Percentiles rank a stretch among this genome's conserved stretches.
Conservation (phyloP, 2,888 invertebrate species). For the Ferdinandea cuprea region DNA sequence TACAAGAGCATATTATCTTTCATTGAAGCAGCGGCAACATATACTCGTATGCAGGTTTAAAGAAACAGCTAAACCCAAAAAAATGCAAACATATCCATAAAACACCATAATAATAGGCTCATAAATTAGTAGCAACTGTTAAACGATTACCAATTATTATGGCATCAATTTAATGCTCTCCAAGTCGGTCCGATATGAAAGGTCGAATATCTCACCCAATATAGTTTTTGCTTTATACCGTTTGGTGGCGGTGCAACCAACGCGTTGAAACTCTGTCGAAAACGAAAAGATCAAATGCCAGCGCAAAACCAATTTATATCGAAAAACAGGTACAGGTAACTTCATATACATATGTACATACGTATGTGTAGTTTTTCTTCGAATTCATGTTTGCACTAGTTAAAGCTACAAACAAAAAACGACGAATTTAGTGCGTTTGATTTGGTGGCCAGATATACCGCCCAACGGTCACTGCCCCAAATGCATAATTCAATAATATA, state of each 20-base stretch:
- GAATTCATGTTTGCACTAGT: not conserved
- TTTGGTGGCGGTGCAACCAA: conserved; percentile 23
- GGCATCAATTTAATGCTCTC: not conserved
- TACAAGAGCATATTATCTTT: not conserved
- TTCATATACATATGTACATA: too few species aligned
- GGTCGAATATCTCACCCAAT: conserved; percentile 4
- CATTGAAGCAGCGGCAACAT: not conserved
- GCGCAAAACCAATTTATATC: conserved; percentile 20
- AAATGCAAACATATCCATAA: not conserved
- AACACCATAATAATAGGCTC: conserved; percentile 3
- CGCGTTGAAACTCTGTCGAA: not conserved
- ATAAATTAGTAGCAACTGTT: conserved; percentile 9
- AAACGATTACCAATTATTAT: conserved; percentile 12
- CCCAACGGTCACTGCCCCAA: conserved; percentile 57
- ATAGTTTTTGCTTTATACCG: conserved; percentile 12
- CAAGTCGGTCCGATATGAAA: not conserved
- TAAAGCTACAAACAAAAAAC: not conserved
- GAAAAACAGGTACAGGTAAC: conserved; percentile 16
- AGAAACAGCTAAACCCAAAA: not conserved
- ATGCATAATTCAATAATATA: conserved; percentile 69
- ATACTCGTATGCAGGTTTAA: not conserved
- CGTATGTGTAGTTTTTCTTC: not conserved
- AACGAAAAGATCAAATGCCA: conserved; percentile 29
- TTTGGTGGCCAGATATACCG: not conserved
- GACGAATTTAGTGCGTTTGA: not conserved